These are phyloP conservation scores for Aegithalos caudatus DNA, from an alignment of 2,113 vertebrate genomes.

Conservation along the genomic window DNA sequence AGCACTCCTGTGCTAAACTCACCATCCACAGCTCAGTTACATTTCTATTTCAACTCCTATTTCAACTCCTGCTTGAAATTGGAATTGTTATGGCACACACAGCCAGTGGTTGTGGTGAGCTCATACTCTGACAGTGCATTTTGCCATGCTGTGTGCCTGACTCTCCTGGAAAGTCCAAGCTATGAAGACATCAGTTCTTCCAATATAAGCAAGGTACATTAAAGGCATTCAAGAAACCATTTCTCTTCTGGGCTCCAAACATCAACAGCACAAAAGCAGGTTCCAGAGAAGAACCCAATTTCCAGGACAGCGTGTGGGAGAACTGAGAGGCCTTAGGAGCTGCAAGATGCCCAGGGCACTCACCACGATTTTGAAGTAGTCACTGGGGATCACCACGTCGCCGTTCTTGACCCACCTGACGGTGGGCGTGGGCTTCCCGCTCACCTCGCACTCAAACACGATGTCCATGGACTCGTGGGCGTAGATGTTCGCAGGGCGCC, in stretches of 20 bases:
- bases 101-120: background rate
- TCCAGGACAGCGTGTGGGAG: rapidly evolving
- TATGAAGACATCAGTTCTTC: background rate
- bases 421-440: slow-evolving; percentile 86
- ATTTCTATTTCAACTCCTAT: background rate
- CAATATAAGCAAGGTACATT: background rate
- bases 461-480: slow-evolving; percentile 97
- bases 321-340: background rate
- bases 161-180: background rate
- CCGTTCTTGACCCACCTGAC: slow-evolving; percentile 99
- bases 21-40: background rate
- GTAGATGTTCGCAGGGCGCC: slow-evolving; percentile 84
- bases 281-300: rapidly evolving
- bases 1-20: background rate
- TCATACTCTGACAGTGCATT: rapidly evolving
- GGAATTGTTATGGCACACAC: background rate
- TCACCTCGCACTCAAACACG: slow-evolving; percentile 91
- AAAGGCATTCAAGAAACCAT: background rate
- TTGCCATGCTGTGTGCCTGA: background rate
- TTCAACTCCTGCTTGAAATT: background rate
- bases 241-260: background rate
- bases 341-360: slow-evolving; percentile 22
- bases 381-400: slow-evolving; percentile 94
- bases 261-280: background rate
- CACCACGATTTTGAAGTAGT: slow-evolving; percentile 97